A percentile compares a stretch with the other conserved stretches of the same genome.
These are phyloP conservation scores for Hypsibius dujardini DNA, from an alignment of 1,140 invertebrate genomes.

Conservation along the genomic window DNA sequence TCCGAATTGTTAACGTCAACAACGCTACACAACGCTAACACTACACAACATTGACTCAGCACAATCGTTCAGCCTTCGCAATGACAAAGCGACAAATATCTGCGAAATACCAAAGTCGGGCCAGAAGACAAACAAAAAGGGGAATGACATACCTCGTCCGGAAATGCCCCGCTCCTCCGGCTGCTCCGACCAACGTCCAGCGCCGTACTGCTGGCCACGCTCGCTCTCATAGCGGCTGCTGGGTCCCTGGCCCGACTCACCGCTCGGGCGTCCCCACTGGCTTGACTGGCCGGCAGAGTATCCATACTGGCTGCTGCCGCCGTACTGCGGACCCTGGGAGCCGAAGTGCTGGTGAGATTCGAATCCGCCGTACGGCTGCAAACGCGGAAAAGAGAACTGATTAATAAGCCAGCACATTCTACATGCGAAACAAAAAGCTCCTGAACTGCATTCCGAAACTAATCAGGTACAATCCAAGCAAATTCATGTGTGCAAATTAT, in stretches of 20 bases:
- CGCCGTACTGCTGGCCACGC: background rate
- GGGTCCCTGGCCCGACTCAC: background rate
- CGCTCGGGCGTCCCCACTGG: background rate
- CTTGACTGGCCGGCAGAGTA: background rate
- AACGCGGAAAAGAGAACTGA: background rate
- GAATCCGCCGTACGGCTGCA: conserved; percentile 14
- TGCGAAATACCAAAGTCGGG: no score
- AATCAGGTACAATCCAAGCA: background rate
- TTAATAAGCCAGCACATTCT: background rate
- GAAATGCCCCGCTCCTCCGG: no score
- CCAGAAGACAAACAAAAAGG: no score
- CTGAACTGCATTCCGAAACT: background rate
- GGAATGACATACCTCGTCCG: no score
- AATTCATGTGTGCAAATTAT: background rate
- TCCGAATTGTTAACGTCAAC: no score
- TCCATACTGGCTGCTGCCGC: background rate
- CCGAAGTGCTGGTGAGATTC: background rate
- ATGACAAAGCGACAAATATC: no score
- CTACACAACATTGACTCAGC: no score
- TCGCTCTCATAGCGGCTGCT: background rate
- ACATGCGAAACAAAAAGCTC: background rate
- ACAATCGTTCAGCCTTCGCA: no score
- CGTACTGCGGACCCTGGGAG: background rate
- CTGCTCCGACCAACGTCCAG: no score
- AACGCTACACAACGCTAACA: no score